Evolutionary conservation across 1,140 invertebrate genomes (phyloP), one percentile per base, ranked within the genome.

Genomic region (Neelides sp.): DNA sequence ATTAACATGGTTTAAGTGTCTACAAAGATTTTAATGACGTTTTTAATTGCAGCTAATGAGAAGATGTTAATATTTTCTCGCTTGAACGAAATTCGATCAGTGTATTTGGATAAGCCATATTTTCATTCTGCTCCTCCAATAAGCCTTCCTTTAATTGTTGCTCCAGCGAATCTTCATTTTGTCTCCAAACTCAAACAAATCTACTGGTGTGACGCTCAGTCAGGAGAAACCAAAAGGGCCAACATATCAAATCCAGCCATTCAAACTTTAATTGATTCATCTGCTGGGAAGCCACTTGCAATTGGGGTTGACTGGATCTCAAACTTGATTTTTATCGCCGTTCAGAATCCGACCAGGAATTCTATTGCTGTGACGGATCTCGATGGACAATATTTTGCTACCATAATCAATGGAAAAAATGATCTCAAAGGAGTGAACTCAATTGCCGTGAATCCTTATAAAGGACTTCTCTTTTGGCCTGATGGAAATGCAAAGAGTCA

Each of bases 261-360:
- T 20, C 72, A 79, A 55, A 81, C 78, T 24, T 72, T 89, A 34
- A 78, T 86, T 42, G 83, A 88, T 65, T 24, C 45, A 73, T 71
- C 78, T 32, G 69, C 80, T 28, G 66, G 71, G 50, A 69, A 72
- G 54, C 75, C 78, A 23, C 69, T 68, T 24, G 80, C 78, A 1
- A 73, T 79, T 64, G 74, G 73, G 27, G 69, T 78, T 48, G 85
- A 90, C 69, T 88, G 83, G 83, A 74, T 84, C 36, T 82, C 82
- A 12, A 68, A 59, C 17, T 37, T 59, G 7, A 59, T 59, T n/a
- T 59, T 59, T 35, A 55, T 59, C 28, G 57, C 54, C 1, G 49
- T 59, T 15, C 50, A 55, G 22, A 59, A 48, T 17, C 46, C 50
- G 3, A 8, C 48, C 8, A 34, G 44, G 36, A 59, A 49, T 23